Base-by-base conservation (phyloP, 2,888 invertebrate species). In the Bimastos eiseni region DNA sequence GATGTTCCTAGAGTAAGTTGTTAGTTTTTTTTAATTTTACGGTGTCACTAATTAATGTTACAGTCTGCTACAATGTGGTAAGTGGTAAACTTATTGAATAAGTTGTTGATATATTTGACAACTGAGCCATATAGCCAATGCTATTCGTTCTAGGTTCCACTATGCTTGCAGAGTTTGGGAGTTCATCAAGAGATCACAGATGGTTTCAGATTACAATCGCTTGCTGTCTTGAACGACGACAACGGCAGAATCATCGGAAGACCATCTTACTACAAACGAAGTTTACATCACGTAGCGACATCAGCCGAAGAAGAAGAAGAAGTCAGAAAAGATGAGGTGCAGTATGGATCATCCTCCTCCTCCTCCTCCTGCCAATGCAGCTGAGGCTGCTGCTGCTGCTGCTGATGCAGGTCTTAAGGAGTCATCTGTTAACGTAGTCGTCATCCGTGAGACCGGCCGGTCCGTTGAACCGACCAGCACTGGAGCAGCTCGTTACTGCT, bases 131-230 rank as follows among this genome's bases (percentile, higher is more conserved):
- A 30, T 49, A 70, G n/a, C 30, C 0, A 55, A 24, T 24, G 70
- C 70, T n/a, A n/a, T 70, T 70, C 36, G 86, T 90, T 92, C 33
- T 91, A 94, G 96, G 96, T 96, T 97, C 94, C 97, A 97, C 92
- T 97, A 97, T 95, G 97, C 97, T 94, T 96, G 96, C 88, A 97
- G 97, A 95, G 97, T 97, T 0, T 97, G 97, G 97, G 98, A 98
- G 93, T 97, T 97, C 86, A 97, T 98, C 90, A 97, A 97, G 93
- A 98, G 97, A 93, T 97, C 97, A 94, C 97, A 97, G 88, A 96
- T 97, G 94, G 97, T 97, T 94, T 96, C 97, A 93, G 98, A 98
- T 94, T 98, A 98, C 94, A 97, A 97, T 93, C 96, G 97, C 94
- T 96, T 97, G 92, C 96, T 98, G 95, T 97, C 97, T 37, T 95